phyloP scores from a whole-genome alignment of 2,113 vertebrate species.

The Osmerus mordax region DNA sequence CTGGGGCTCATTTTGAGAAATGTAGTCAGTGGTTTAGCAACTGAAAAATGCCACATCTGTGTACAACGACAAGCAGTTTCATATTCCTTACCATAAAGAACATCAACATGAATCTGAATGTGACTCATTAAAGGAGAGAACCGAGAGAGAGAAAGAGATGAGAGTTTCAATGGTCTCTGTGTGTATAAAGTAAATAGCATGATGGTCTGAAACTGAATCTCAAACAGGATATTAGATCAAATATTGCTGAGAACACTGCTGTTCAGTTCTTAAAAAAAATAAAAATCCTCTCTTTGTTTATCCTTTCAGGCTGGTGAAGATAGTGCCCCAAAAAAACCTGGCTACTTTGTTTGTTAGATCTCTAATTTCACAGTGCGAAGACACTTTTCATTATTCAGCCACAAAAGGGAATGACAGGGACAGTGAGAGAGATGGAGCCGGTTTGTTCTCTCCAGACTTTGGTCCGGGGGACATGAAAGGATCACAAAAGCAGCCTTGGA shows the following conservation, averaged over 20 bases:
- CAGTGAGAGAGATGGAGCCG: constrained; percentile 45
- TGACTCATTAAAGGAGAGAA: too few species aligned
- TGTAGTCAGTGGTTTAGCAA: constrained; percentile 20
- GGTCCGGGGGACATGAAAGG: constrained; percentile 42
- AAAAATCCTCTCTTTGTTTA: constrained; percentile 69
- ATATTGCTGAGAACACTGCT: constrained; percentile 67
- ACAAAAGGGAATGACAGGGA: constrained; percentile 50
- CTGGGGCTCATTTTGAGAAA: constrained; percentile 11
- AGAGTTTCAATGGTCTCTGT: constrained; percentile 23
- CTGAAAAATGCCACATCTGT: constrained; percentile 32
- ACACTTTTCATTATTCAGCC: constrained; percentile 67
- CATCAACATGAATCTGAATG: neutral
- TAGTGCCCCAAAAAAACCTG: constrained; percentile 49
- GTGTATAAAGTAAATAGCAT: constrained; percentile 17
- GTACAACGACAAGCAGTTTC: constrained; percentile 15
- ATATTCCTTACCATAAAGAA: neutral
- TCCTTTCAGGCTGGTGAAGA: constrained; percentile 61
- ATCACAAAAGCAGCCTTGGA: constrained; percentile 28
- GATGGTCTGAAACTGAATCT: constrained; percentile 24
- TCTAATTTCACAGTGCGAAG: constrained; percentile 70
- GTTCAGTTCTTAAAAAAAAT: constrained; percentile 72
- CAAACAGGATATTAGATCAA: constrained; percentile 45
- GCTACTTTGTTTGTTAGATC: constrained; percentile 67
- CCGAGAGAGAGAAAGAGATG: constrained; percentile 21
- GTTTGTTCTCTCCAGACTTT: constrained; percentile 30